Conservation (phyloP, 1,140 invertebrate species). For the Episyrphus balteatus region DNA sequence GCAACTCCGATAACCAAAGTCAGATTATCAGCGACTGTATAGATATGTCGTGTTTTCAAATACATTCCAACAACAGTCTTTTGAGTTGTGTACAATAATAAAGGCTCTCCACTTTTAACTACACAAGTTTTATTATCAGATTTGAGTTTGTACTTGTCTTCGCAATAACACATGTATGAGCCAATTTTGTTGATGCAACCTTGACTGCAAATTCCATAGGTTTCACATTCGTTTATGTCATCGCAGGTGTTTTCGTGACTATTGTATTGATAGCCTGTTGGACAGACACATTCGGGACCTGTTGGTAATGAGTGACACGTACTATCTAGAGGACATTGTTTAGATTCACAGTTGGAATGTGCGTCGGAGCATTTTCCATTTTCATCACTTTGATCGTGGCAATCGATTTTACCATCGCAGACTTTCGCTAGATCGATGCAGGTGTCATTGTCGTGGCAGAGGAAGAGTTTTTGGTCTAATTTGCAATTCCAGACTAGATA, state of each 20-base stretch:
- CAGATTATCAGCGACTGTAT: slow-evolving; percentile 38
- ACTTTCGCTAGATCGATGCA: slow-evolving; percentile 45
- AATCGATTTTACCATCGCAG: slow-evolving; percentile 46
- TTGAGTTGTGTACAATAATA: slow-evolving; percentile 52
- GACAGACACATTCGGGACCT: slow-evolving; percentile 40
- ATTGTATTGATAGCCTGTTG: slow-evolving; percentile 31
- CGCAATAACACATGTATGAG: slow-evolving; percentile 69
- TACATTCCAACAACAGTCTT: slow-evolving; percentile 40
- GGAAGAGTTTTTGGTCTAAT: slow-evolving; percentile 21
- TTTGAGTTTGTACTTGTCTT: slow-evolving; percentile 56
- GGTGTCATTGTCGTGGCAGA: slow-evolving; percentile 29
- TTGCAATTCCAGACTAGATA: slow-evolving; percentile 8
- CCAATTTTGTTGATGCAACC: slow-evolving; percentile 66
- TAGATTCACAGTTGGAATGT: slow-evolving; percentile 14
- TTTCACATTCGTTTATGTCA: slow-evolving; percentile 76
- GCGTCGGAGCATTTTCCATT: slow-evolving; percentile 18
- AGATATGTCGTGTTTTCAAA: slow-evolving; percentile 38
- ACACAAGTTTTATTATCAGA: slow-evolving; percentile 61
- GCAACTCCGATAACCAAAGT: slow-evolving; percentile 55
- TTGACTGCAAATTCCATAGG: slow-evolving; percentile 70
- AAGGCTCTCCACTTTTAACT: slow-evolving; percentile 44
- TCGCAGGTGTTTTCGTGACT: slow-evolving; percentile 28
- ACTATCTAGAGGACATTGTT: slow-evolving; percentile 12
- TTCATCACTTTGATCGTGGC: slow-evolving; percentile 38
- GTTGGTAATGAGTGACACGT: slow-evolving; percentile 27